These are phyloP conservation scores for Acronicta leporina DNA, from an alignment of 2,888 invertebrate genomes.

Conservation along the genomic window DNA sequence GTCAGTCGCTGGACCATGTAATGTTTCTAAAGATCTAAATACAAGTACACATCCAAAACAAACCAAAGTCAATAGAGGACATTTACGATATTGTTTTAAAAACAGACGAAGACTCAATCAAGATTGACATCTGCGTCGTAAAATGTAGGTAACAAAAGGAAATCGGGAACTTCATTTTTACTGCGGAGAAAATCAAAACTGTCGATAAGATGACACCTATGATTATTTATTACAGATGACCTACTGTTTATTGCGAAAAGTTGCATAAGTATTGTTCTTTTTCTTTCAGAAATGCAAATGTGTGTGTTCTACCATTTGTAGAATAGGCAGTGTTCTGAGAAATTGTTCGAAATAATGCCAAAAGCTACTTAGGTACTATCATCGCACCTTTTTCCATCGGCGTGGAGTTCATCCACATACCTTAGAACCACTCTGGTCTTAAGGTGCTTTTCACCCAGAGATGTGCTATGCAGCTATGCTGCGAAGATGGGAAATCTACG, in stretches of 20 bases:
- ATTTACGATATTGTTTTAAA: slow-evolving; percentile 18
- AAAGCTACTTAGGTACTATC: too few species aligned
- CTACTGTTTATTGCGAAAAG: background rate
- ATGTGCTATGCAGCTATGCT: too few species aligned
- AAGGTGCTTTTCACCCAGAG: too few species aligned
- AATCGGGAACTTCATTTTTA: slow-evolving; percentile 8
- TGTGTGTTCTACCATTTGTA: too few species aligned
- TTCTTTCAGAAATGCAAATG: background rate
- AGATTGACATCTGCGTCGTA: slow-evolving; percentile 20
- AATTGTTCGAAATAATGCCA: too few species aligned
- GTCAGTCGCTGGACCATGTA: slow-evolving; percentile 11
- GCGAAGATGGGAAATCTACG: too few species aligned
- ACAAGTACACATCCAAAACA: background rate
- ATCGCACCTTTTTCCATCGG: too few species aligned
- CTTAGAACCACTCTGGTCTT: too few species aligned
- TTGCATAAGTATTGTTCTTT: background rate
- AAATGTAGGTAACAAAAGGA: slow-evolving; percentile 1
- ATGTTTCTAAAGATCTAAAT: background rate
- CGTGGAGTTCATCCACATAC: too few species aligned
- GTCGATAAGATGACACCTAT: slow-evolving; percentile 8
- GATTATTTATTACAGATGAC: background rate
- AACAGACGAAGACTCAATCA: slow-evolving; percentile 11
- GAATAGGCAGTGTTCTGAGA: too few species aligned
- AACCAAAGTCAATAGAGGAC: slow-evolving; percentile 14
- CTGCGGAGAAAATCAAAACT: slow-evolving; percentile 7